Evolutionary conservation across 2,888 invertebrate species (phyloP), one percentile per base, ranked within the genome.

Genomic region (Agriotes lineatus): DNA sequence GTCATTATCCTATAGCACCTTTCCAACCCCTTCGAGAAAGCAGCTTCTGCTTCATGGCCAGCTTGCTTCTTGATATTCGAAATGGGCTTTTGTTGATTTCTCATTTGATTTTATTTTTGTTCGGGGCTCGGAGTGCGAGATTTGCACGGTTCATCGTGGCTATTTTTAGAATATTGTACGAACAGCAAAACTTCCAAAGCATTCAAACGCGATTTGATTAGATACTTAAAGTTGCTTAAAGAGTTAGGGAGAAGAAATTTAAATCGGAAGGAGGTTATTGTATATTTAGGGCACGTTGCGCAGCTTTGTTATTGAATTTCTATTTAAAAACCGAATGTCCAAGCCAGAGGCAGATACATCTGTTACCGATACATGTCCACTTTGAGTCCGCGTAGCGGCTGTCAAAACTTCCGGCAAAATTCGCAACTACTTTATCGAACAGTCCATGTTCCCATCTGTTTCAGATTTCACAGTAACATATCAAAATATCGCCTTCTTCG

Each of bases 351-450:
- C 45, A 33, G 37, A 30, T 44, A 56, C 79, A 78, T 73, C 76
- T 78, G 79, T 79, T 80, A 77, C 78, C 77, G 76, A 73, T 72
- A 70, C 75, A 76, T 77, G 73, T 77, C 76, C 74, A 76, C 74
- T 66, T 72, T 72, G 48, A 20, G 30, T 37, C 50, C 48, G 50
- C 71, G 65, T 69, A 69, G 70, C 69, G 69, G 67, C 70, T 73
- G 72, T 73, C 73, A 63, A 68, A 72, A 74, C 73, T 70, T 57
- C 70, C 59, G 44, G 33, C 63, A 69, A 71, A 75, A 75, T 71
- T 59, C 33, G 14, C 25, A 39, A 62, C 71, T 73, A 77, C 76
- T 78, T 76, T 76, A 78, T 77, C 58, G 74, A 72, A 72, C 71
- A 75, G 73, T 76, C 76, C 78, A 78, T 78, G 76, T 75, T 75